Base-by-base conservation (phyloP, 2,797 vertebrate species). In the Tenualosa ilisha region DNA sequence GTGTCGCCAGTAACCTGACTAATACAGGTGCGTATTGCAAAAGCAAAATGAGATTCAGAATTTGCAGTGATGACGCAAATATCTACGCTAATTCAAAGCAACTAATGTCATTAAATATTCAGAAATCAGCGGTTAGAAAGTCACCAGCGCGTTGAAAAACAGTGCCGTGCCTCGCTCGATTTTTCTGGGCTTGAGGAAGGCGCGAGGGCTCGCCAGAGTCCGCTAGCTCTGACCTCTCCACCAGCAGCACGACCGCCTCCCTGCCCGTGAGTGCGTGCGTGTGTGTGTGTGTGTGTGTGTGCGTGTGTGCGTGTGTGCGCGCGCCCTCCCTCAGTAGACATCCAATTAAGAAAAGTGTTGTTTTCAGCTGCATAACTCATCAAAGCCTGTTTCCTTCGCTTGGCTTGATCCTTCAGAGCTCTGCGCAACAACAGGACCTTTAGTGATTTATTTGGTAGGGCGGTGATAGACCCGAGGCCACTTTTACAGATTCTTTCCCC, bases 281-380 rank as follows among this genome's bases (percentile, higher is more conserved):
- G 51, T 11, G 51, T 53, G 9, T 37, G 65, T 46, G 31, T 40
- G 37, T 37, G 65, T 37, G 65, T 13, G 51, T 1, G 51, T 53
- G 9, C 15, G 65, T 46, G 31, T n/a, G n/a, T n/a, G n/a, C 15
- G 65, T 13, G 51, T 53, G 51, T 11, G 51, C 9, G 9, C 15
- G 65, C 15, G 31, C 65, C 15, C 68, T 31, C 31, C 15, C 22
- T 75, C 17, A 17, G 15, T 40, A 75, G 40, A 17, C 40, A 15
- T 75, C 68, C 24, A 75, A 75, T 75, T 75, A 75, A 20, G 31
- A 40, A 75, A 75, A 37, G 37, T 75, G 31, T 75, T 40, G 68
- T 75, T n/a, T 65, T 65, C 31, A 75, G 40, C 15, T 15, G 13
- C 37, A 40, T 40, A 40, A 40, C 3, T 75, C 68, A 75, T 75